A percentile compares a stretch with the other conserved stretches of the same genome.
These are phyloP conservation scores for Latrodectus geometricus DNA, from an alignment of 1,140 invertebrate species.

Conservation along the genomic window DNA sequence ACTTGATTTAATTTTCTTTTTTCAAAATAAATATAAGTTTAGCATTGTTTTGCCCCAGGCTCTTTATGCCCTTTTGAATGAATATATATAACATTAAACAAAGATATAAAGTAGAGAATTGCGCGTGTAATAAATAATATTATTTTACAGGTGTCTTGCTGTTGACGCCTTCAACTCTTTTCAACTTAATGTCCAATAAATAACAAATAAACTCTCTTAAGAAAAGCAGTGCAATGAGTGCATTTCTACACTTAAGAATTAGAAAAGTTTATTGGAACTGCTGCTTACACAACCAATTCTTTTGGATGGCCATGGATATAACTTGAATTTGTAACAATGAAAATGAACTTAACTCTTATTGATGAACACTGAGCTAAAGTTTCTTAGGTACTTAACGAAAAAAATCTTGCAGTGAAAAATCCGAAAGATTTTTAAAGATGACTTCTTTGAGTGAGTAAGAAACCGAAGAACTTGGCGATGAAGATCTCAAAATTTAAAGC, in stretches of 20 bases:
- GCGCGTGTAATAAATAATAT: slow-evolving; percentile 40
- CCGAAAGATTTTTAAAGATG: no score
- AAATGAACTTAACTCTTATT: no score
- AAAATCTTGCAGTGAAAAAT: no score
- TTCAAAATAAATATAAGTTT: slow-evolving; percentile 47
- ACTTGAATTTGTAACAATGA: not conserved
- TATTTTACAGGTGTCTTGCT: slow-evolving; percentile 57
- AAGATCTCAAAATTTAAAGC: no score
- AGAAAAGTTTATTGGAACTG: not conserved
- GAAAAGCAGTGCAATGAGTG: not conserved
- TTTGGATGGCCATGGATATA: not conserved
- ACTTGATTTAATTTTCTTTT: slow-evolving; percentile 4
- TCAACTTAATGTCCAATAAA: not conserved
- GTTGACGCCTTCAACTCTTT: slow-evolving; percentile 25
- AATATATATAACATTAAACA: not conserved
- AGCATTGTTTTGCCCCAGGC: slow-evolving; percentile 62
- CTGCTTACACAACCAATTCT: not conserved
- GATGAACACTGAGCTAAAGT: no score
- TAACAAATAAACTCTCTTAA: not conserved
- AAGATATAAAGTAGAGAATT: not conserved
- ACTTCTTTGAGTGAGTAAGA: no score
- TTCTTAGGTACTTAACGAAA: no score
- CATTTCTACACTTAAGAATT: not conserved
- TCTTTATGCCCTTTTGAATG: slow-evolving; percentile 36
- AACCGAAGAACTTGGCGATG: no score